A percentile compares a stretch with the other conserved stretches of the same genome.
phyloP scores from a whole-genome alignment of 2,113 vertebrate genomes.

The Amphiprion ocellaris region DNA sequence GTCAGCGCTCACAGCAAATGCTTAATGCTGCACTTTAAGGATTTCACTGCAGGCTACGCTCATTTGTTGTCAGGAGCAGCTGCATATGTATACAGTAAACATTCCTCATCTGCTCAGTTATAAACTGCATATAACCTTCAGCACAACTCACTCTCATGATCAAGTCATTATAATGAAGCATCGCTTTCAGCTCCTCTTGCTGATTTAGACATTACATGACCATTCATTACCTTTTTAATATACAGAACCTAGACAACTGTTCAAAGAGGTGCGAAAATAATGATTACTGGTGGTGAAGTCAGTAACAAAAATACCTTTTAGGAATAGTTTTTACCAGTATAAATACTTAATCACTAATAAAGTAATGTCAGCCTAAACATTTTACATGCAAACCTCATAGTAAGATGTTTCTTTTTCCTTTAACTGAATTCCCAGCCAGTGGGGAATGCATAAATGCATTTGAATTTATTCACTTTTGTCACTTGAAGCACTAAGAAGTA shows the following conservation, averaged over 20 bases:
- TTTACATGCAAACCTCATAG: background rate
- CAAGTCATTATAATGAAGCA: background rate
- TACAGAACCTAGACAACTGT: too few relatives aligned
- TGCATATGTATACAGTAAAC: constrained; percentile 7
- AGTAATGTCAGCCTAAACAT: background rate
- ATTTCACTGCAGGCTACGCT: constrained; percentile 27
- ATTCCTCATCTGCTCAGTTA: constrained; percentile 14
- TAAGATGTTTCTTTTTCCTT: background rate
- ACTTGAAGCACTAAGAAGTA: background rate
- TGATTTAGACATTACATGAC: background rate
- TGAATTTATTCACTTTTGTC: too few relatives aligned
- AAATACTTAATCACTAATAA: too few relatives aligned
- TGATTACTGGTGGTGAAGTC: too few relatives aligned
- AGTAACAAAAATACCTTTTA: too few relatives aligned
- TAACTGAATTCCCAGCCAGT: background rate
- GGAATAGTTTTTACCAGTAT: background rate
- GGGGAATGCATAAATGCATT: background rate
- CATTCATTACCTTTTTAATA: too few relatives aligned
- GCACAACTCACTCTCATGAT: constrained; percentile 3
- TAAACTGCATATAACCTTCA: constrained; percentile 11
- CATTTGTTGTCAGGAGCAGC: constrained; percentile 25
- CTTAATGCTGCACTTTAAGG: constrained; percentile 34
- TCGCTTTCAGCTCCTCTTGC: background rate
- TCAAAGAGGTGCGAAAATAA: too few relatives aligned
- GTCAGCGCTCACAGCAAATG: constrained; percentile 32